Evolutionary conservation across 2,113 vertebrate genomes (phyloP).

Genomic region (Shinisaurus crocodilurus): DNA sequence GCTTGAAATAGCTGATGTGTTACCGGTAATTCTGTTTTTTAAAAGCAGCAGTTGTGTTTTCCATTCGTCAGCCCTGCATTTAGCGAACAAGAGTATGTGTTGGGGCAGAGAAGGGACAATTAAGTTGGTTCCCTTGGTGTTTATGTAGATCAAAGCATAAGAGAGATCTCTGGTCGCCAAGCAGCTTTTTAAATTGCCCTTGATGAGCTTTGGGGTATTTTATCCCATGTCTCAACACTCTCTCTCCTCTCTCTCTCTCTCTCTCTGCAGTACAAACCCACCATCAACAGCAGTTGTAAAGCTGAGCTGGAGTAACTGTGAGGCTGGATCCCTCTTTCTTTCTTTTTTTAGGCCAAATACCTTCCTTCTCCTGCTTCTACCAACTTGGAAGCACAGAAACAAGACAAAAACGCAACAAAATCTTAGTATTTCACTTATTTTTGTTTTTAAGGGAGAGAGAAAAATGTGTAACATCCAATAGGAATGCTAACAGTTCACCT

Average conservation of each 20-base stretch:
- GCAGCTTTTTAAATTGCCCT: constrained; percentile 47
- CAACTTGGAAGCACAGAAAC: constrained; percentile 84
- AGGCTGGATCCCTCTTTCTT: constrained; percentile 82
- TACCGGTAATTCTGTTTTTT: no score
- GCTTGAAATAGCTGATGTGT: background rate
- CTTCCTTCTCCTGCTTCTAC: constrained; percentile 83
- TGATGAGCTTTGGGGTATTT: constrained; percentile 18
- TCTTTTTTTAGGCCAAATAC: constrained; percentile 72
- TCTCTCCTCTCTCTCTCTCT: constrained; percentile 77
- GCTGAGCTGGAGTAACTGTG: constrained; percentile 86
- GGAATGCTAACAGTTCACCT: constrained; percentile 93
- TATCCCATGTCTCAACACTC: constrained; percentile 66
- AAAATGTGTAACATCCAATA: constrained; percentile 87
- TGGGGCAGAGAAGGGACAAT: background rate
- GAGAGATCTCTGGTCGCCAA: constrained; percentile 55
- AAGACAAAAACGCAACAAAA: constrained; percentile 52
- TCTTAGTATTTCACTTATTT: constrained; percentile 84
- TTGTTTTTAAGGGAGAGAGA: constrained; percentile 77
- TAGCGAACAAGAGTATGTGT: background rate
- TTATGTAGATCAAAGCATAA: constrained; percentile 25
- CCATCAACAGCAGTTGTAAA: constrained; percentile 99
- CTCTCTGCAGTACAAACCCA: constrained; percentile 92
- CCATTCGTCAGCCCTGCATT: background rate
- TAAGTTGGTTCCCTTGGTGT: background rate
- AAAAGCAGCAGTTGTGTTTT: background rate